A percentile compares a stretch with the other conserved stretches of the same genome.
These are phyloP conservation scores for Drosophila eohydei DNA, from an alignment of 2,888 invertebrate species.

Conservation along the genomic window DNA sequence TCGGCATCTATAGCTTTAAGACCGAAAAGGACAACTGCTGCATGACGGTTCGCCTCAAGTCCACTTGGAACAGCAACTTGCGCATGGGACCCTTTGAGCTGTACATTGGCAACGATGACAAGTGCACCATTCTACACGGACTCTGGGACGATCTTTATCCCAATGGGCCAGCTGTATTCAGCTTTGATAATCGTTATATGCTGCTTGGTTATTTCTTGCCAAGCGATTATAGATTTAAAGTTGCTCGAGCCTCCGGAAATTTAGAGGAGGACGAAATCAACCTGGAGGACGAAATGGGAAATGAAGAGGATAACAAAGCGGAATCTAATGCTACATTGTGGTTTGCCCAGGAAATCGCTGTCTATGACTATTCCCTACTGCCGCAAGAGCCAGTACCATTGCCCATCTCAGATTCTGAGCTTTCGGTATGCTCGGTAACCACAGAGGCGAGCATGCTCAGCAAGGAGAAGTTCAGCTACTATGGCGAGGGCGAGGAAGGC, in stretches of 20 bases:
- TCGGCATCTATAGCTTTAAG: slow-evolving; percentile 90
- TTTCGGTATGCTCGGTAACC: slow-evolving; percentile 80
- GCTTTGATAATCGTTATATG: slow-evolving; percentile 91
- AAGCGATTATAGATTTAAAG: slow-evolving; percentile 82
- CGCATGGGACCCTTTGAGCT: slow-evolving; percentile 92
- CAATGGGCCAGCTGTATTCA: slow-evolving; percentile 90
- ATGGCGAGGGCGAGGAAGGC: slow-evolving; percentile 72
- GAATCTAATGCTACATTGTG: slow-evolving; percentile 86
- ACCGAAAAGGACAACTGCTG: slow-evolving; percentile 86
- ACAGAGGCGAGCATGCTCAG: slow-evolving; percentile 57
- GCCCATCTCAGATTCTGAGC: slow-evolving; percentile 87
- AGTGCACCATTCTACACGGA: slow-evolving; percentile 87
- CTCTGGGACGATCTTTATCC: slow-evolving; percentile 89
- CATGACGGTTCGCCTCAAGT: slow-evolving; percentile 87
- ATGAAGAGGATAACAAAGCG: slow-evolving; percentile 53
- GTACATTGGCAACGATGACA: slow-evolving; percentile 88
- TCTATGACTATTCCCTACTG: slow-evolving; percentile 89
- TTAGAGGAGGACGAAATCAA: slow-evolving; percentile 37
- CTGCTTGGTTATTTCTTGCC: slow-evolving; percentile 89
- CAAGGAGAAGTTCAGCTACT: slow-evolving; percentile 55
- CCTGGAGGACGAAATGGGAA: slow-evolving; percentile 55
- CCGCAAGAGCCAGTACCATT: slow-evolving; percentile 90
- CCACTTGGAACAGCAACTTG: slow-evolving; percentile 90
- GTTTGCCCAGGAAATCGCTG: slow-evolving; percentile 89
- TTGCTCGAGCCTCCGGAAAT: slow-evolving; percentile 2